phyloP scores from a whole-genome alignment of 2,113 vertebrate genomes.

The Toxostoma redivivum region DNA sequence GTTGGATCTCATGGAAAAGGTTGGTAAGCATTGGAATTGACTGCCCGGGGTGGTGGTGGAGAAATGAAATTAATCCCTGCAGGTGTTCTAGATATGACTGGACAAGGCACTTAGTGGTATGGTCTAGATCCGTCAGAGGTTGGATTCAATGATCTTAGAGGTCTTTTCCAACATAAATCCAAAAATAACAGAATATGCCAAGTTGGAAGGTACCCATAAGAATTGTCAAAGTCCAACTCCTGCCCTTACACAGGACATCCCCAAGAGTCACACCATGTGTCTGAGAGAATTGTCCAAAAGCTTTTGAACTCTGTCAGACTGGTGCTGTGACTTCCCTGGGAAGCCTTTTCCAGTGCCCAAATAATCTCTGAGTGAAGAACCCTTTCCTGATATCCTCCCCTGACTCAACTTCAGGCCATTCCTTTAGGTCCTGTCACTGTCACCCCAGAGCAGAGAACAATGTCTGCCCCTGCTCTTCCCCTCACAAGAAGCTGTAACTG shows the following conservation, averaged over 20 bases:
- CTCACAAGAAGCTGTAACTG: fast-evolving
- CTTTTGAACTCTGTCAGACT: not conserved
- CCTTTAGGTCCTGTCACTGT: not conserved
- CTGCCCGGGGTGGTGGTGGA: fast-evolving
- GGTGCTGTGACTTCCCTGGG: not conserved
- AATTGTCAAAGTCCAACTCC: not conserved
- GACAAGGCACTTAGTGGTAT: not conserved
- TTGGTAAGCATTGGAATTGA: not conserved
- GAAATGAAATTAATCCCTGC: not conserved
- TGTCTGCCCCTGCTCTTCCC: not conserved
- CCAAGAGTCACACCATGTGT: not conserved
- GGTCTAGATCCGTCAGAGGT: not conserved
- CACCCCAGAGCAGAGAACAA: not conserved
- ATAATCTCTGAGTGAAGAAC: fast-evolving
- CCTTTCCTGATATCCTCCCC: fast-evolving
- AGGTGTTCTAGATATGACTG: not conserved
- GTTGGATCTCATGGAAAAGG: not conserved
- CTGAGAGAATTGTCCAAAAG: not conserved
- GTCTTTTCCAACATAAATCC: not conserved
- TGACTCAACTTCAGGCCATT: not conserved
- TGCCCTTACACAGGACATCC: no score
- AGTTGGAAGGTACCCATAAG: not conserved
- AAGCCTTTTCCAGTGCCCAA: not conserved
- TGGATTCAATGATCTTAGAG: not conserved
- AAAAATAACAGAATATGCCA: not conserved